Conservation (phyloP, 2,797 vertebrate genomes). For the Poeciliopsis infans region DNA sequence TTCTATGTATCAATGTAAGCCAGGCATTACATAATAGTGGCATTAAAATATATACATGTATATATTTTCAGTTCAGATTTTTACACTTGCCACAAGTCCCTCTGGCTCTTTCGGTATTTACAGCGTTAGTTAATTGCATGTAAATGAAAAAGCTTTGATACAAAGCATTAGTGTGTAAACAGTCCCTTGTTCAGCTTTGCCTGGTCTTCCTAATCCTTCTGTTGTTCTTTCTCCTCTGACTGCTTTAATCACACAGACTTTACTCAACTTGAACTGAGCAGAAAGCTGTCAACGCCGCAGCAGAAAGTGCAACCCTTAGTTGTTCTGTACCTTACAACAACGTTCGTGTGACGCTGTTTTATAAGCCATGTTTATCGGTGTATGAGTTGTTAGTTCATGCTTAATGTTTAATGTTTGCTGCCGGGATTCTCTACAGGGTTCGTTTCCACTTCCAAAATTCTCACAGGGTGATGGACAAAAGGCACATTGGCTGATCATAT, state of each 20-base stretch:
- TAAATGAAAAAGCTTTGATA: slow-evolving; percentile 15
- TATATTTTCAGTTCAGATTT: no score
- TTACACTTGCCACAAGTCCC: neutral
- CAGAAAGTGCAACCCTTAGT: neutral
- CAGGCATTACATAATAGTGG: neutral
- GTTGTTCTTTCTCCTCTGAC: slow-evolving; percentile 25
- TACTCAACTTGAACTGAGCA: neutral
- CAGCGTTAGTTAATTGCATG: neutral
- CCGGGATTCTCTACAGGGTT: slow-evolving; percentile 8
- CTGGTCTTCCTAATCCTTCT: slow-evolving; percentile 41
- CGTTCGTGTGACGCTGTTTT: slow-evolving; percentile 13
- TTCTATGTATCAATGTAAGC: neutral
- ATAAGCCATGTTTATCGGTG: slow-evolving; percentile 10
- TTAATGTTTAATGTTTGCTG: slow-evolving; percentile 24
- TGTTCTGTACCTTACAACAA: neutral
- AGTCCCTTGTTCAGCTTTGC: slow-evolving; percentile 30
- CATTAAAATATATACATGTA: neutral
- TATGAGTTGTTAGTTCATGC: slow-evolving; percentile 21
- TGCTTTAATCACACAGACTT: neutral
- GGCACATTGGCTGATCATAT: neutral
- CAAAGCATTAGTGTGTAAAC: slow-evolving; percentile 30
- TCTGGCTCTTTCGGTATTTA: neutral
- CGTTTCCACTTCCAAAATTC: slow-evolving; percentile 1
- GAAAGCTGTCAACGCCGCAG: neutral
- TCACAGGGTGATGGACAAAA: neutral